A percentile compares a stretch with the other conserved stretches of the same genome.
phyloP scores from a whole-genome alignment of 2,888 invertebrate species.

The Drosophila prolongata region DNA sequence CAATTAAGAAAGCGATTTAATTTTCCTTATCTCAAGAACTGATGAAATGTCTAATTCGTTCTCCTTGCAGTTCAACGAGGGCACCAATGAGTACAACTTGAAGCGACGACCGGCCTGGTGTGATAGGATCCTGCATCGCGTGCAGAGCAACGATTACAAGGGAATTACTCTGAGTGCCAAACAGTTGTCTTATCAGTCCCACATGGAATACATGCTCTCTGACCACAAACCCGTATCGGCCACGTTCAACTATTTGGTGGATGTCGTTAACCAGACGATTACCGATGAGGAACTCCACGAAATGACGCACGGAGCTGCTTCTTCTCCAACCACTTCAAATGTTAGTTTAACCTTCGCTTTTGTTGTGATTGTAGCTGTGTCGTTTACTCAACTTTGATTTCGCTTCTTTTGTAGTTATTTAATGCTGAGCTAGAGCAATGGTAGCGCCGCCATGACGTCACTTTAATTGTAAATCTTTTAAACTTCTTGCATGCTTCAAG shows the following conservation, averaged over 20 bases:
- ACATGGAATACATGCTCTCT: conserved; percentile 91
- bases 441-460: conserved; percentile 30
- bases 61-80: conserved; percentile 86
- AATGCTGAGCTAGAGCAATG: conserved; percentile 70
- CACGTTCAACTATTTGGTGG: conserved; percentile 86
- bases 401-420: conserved; percentile 66
- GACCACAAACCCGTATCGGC: conserved; percentile 97
- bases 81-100: conserved; percentile 90
- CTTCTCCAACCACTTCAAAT: conserved; percentile 52
- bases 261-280: conserved; percentile 54
- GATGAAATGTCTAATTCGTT: not conserved
- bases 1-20: not conserved
- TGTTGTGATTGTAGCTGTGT: conserved; percentile 46
- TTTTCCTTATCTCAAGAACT: conserved; percentile 1
- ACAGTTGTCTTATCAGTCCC: conserved; percentile 90
- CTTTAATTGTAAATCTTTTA: conserved; percentile 21
- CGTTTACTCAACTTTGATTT: conserved; percentile 57
- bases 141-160: conserved; percentile 92
- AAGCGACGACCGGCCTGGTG: conserved; percentile 98
- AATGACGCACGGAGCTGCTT: conserved; percentile 74
- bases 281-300: conserved; percentile 75
- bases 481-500: conserved; percentile 3
- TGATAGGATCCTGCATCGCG: conserved; percentile 95
- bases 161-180: conserved; percentile 90
- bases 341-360: conserved; percentile 71